Base-by-base conservation (phyloP, 1,140 invertebrate genomes). In the Solenopsis fugax region DNA sequence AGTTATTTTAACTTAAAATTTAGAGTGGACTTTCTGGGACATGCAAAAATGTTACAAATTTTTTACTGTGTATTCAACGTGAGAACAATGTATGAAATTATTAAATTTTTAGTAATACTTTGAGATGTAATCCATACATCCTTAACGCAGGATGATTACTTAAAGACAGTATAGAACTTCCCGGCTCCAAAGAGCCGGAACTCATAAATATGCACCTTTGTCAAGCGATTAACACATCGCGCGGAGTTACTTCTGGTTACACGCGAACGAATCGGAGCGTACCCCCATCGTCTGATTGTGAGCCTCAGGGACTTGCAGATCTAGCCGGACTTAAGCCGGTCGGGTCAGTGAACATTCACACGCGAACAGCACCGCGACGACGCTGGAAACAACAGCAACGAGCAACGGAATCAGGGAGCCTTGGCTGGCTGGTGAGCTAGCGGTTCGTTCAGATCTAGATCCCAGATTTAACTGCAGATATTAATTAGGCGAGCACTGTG, bases 391-490 rank as follows among this genome's bases (percentile, higher is more conserved):
- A 69, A 72, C 81, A 77, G 80, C 85, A 86, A 84, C 91, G 92
- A 88, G 92, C 92, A 93, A 93, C 92, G 92, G 92, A 93, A 92
- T 93, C 92, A 90, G 85, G 89, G 90, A 88, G 91, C 92, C 90
- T 89, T 87, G 88, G 88, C 81, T 90, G 82, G 81, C 82, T 86
- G 89, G 89, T 54, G 81, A 91, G 87, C 90, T 93, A 94, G 93
- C 93, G 93, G 92, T 93, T 93, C 90, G 86, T 90, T 91, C 86
- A 93, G 91, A 94, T 94, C 93, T 94, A 93, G 93, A 94, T 94
- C 92, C 89, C 80, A 93, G 92, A 93, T 93, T 87, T 89, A 93
- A 92, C 86, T 91, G 88, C 89, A 90, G 92, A 92, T 93, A 94
- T 94, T 94, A 94, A 94, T 94, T 94, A 91, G 89, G 87, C 87